phyloP scores from a whole-genome alignment of 2,888 invertebrate species.

The Eupithecia exiguata region DNA sequence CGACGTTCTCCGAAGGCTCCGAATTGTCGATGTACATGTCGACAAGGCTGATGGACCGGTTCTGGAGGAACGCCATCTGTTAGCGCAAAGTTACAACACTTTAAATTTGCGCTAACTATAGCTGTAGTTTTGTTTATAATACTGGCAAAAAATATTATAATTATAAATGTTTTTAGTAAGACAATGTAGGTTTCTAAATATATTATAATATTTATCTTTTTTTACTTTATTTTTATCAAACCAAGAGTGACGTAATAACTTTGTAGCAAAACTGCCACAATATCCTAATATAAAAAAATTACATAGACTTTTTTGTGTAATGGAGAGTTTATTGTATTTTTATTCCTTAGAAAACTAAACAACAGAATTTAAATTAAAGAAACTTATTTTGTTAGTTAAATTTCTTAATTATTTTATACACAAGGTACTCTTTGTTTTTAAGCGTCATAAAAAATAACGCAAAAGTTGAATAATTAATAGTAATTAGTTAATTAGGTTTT shows the following conservation, averaged over 20 bases:
- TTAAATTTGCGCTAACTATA: constrained; percentile 52
- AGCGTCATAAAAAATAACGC: not conserved
- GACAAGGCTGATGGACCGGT: constrained; percentile 94
- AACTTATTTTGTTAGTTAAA: not conserved
- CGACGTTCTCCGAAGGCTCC: constrained; percentile 96
- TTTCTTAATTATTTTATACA: not conserved
- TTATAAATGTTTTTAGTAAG: too few relatives aligned
- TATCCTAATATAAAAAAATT: not conserved
- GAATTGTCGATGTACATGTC: constrained; percentile 98
- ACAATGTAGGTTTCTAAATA: too few relatives aligned
- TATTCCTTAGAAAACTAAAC: not conserved
- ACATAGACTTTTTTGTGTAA: too few relatives aligned
- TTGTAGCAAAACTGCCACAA: not conserved
- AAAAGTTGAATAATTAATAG: not conserved
- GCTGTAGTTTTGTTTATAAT: not conserved
- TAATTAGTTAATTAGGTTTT: too few relatives aligned
- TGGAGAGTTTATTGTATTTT: not conserved
- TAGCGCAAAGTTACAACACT: constrained; percentile 69
- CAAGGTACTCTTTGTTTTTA: not conserved
- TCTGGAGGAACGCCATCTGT: constrained; percentile 90
- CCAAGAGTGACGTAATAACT: not conserved
- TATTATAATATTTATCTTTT: too few relatives aligned
- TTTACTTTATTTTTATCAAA: not conserved
- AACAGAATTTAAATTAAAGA: too few relatives aligned
- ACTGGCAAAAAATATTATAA: not conserved